Evolutionary conservation across 2,797 vertebrate genomes (phyloP).

Genomic region (Jordanella pulchra): DNA sequence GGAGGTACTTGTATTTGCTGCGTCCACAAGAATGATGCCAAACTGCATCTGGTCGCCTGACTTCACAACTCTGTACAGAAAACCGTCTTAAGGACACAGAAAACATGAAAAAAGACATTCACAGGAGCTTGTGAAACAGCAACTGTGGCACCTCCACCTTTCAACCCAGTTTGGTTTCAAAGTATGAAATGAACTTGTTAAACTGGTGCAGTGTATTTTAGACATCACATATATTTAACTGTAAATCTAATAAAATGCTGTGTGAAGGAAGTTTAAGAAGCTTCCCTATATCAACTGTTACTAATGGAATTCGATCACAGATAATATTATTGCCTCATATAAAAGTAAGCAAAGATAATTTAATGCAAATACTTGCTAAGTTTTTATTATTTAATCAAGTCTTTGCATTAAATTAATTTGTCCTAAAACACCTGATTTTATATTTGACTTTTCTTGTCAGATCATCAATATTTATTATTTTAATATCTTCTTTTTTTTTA

Average conservation of each 20-base stretch:
- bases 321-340: background rate
- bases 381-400: background rate
- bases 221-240: background rate
- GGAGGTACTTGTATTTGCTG: slow-evolving; percentile 84
- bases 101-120: background rate
- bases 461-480: too few species aligned
- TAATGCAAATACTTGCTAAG: background rate
- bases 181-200: background rate
- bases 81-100: background rate
- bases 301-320: background rate
- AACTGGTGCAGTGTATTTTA: background rate
- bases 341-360: too few species aligned
- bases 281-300: background rate
- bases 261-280: background rate
- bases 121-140: background rate
- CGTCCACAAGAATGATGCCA: slow-evolving; percentile 84
- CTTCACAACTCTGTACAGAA: slow-evolving; percentile 72
- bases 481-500: too few species aligned
- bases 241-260: background rate
- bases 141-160: too few species aligned
- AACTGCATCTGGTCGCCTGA: slow-evolving; percentile 77
- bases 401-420: background rate
- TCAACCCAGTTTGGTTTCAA: background rate
- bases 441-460: background rate
- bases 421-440: background rate